Evolutionary conservation across 1,140 invertebrate genomes (phyloP), one percentile per base, ranked within the genome.

Genomic region (Aphelinus certus): DNA sequence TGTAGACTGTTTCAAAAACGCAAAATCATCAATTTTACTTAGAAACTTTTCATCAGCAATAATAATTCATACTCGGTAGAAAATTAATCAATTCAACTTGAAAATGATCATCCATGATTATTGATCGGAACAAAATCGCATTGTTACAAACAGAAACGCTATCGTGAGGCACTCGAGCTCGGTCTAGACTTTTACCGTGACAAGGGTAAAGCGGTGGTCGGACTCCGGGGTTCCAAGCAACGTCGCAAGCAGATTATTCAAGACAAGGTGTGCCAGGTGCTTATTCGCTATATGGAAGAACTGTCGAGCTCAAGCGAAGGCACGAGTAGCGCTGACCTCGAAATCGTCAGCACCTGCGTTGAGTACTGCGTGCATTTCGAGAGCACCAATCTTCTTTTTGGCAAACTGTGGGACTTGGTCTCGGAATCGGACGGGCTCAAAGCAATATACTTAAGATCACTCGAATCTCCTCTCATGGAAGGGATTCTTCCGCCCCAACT

Each of bases 111-210:
- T 26, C 26, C 26, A 26, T 26, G 26, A 26, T 26, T 26, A 26
- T 26, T 26, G 26, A 26, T 26, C 26, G 26, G 26, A 26, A 26
- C 26, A 26, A 26, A 26, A 26, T 26, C 26, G 26, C 26, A 26
- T 26, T 26, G 26, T 26, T 3, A 49, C 49, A 47, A n/a, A 71
- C 82, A 92, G 87, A 89, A 89, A 73, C 87, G 90, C 66, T 92
- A 89, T 80, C 85, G 88, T 26, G 92, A 93, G 82, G 93, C 93
- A 3, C 82, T 95, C 26, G 86, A 89, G 5, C 83, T 94, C 47
- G 91, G 91, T 56, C 85, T 92, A 66, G 91, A 92, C 3, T 92
- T 94, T 81, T 93, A 93, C 79, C 89, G 92, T 77, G 92, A 93
- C 62, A 91, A 90, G 79, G 92, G 91, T 0, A 93, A 93, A 84